Conservation (phyloP, 2,113 vertebrate species). For the Melanerpes formicivorus region DNA sequence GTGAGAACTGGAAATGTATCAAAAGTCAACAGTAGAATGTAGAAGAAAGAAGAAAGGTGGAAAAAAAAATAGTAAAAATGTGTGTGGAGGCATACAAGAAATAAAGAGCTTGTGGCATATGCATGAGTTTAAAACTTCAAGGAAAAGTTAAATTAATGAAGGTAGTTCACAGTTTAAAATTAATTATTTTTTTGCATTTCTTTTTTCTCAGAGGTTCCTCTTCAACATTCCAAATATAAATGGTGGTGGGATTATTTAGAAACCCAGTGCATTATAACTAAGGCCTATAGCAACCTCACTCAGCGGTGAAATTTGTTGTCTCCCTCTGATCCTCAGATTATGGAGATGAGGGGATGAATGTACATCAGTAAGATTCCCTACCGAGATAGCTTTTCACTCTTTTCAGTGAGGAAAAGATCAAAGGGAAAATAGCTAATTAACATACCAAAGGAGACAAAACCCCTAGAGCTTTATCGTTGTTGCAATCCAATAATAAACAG, state of each 20-base stretch:
- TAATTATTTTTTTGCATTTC: conserved; percentile 52
- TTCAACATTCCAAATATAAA: conserved; percentile 42
- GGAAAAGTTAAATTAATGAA: conserved; percentile 52
- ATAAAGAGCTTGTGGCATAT: conserved; percentile 43
- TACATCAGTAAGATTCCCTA: conserved; percentile 82
- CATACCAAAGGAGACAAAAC: conserved; percentile 87
- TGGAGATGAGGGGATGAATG: conserved; percentile 83
- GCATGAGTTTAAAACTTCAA: conserved; percentile 34
- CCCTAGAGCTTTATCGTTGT: conserved; percentile 85
- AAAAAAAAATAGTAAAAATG: not conserved
- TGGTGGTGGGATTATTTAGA: conserved; percentile 64
- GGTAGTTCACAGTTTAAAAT: conserved; percentile 47
- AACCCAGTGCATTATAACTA: conserved; percentile 61
- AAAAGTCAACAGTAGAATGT: not conserved
- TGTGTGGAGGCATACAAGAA: not conserved
- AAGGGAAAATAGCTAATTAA: conserved; percentile 84
- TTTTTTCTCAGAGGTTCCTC: conserved; percentile 40
- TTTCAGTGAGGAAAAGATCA: conserved; percentile 84
- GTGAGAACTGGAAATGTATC: not conserved
- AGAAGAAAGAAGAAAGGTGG: not conserved
- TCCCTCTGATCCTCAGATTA: conserved; percentile 84
- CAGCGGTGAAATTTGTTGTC: conserved; percentile 79
- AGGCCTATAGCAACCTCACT: conserved; percentile 74
- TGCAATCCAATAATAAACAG: conserved; percentile 87
- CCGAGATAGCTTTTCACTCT: conserved; percentile 87